Base-by-base conservation (phyloP, 2,888 invertebrate genomes). In the Ornithoptera alexandrae region DNA sequence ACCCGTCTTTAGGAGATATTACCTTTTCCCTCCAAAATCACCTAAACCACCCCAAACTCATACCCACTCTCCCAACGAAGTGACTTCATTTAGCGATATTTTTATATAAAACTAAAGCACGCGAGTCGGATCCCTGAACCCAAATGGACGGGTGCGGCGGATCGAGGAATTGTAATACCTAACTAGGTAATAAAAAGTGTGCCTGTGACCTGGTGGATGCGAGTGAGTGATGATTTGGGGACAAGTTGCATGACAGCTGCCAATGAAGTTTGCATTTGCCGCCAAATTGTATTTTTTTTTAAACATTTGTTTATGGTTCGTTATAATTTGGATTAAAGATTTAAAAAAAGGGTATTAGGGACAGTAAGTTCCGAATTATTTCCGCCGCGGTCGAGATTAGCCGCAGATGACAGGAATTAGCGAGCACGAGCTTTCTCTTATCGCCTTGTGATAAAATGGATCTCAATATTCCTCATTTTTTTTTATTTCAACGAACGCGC, bases 401-500 rank as follows among this genome's bases (percentile, higher is more conserved):
- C 8, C 39, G 39, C 39, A 39, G 22, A 18, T 81, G 80, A 79
- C 78, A 78, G 80, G 80, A 81, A 79, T 83, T 79, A 79, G 78
- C 74, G 74, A 76, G 75, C 75, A 72, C 75, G 73, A 76, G 78
- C 78, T 78, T 81, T 79, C 78, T 79, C 80, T 79, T 79, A 50
- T 80, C 76, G 81, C 78, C 82, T 83, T 82, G 88, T 89, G 88
- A 87, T 89, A 86, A 80, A 80, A 84, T 81, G 85, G 88, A 90
- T 90, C 90, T 89, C 90, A 86, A 78, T 81, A 80, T 82, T 85
- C 82, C 81, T 80, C 74, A 72, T 74, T 79, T 75, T n/a, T 1
- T 70, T 22, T 10, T 30, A 17, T 56, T 56, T 53, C 62, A 72
- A 75, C 75, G 77, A 78, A 76, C 74, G 71, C 74, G 72, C 76